phyloP scores from a whole-genome alignment of 92 coral and sea anemone species.

The Zoanthus sansibaricus region DNA sequence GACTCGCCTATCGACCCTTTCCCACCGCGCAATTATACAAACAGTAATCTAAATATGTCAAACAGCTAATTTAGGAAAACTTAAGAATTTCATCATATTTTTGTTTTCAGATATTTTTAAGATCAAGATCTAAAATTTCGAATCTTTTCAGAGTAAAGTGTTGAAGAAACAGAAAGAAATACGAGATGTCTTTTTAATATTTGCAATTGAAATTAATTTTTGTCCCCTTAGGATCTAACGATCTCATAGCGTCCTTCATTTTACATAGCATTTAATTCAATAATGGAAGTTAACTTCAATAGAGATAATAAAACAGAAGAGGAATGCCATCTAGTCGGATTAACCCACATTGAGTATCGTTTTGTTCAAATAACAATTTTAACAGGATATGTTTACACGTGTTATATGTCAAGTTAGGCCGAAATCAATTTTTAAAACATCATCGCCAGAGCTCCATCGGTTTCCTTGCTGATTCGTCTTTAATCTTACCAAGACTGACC shows the following conservation, averaged over 20 bases:
- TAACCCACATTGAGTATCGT: constrained; percentile 28
- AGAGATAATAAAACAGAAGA: constrained; percentile 29
- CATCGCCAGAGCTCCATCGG: constrained; percentile 18
- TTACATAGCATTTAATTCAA: constrained; percentile 53
- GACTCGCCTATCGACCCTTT: constrained; percentile 12
- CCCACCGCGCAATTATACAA: constrained; percentile 31
- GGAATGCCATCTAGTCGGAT: constrained; percentile 32
- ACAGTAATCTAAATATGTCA: constrained; percentile 28
- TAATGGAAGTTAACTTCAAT: constrained; percentile 52
- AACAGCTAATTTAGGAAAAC: constrained; percentile 9
- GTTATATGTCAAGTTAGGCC: constrained; percentile 4
- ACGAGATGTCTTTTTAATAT: constrained; percentile 11
- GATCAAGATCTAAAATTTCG: background rate
- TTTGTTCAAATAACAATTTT: constrained; percentile 30
- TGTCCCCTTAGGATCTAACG: constrained; percentile 42
- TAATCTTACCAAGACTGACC: background rate
- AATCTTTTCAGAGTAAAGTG: background rate
- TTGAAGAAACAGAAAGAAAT: constrained; percentile 14
- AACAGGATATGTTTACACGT: constrained; percentile 44
- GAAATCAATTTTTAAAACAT: constrained; percentile 34
- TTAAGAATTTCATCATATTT: background rate
- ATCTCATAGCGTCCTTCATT: constrained; percentile 37
- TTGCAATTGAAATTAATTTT: constrained; percentile 34
- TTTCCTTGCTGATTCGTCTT: constrained; percentile 20
- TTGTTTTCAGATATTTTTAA: background rate